Percentiles rank a stretch among this genome's conserved stretches.
Conservation (phyloP, 2,797 vertebrate genomes). For the Lepidocolaptes lacrymiger region DNA sequence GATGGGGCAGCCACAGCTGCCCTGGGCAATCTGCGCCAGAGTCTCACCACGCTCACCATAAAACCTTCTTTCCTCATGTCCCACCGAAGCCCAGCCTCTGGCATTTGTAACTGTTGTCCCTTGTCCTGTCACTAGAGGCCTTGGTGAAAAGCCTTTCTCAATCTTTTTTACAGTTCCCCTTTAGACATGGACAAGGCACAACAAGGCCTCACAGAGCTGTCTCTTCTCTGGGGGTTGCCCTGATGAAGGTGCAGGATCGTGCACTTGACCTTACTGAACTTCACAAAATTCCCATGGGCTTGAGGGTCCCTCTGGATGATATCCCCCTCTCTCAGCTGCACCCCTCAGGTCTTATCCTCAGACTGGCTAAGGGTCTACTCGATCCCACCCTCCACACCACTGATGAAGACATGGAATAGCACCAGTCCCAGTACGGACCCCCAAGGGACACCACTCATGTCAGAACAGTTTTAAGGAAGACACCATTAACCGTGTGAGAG, state of each 20-base stretch:
- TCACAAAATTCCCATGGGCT: neutral
- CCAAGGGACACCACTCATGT: neutral
- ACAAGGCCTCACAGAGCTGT: rapidly evolving
- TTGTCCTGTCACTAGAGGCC: neutral
- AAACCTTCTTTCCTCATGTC: neutral
- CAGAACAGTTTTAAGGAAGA: neutral
- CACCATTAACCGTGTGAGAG: neutral
- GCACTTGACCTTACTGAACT: neutral
- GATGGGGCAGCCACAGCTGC: neutral
- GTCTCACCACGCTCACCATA: neutral
- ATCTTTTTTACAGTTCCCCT: neutral
- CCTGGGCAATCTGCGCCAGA: neutral
- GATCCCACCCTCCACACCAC: neutral
- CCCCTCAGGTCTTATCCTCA: neutral
- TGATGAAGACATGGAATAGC: rapidly evolving
- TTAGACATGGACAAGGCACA: neutral
- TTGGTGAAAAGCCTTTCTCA: neutral
- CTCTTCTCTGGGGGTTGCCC: neutral
- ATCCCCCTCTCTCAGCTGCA: neutral
- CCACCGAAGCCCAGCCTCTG: neutral
- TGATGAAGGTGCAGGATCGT: neutral
- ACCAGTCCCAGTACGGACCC: neutral
- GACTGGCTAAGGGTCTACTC: neutral
- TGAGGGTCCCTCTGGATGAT: neutral
- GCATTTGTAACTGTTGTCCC: neutral